Conservation (phyloP, 2,113 vertebrate species). For the Centropristis striata region DNA sequence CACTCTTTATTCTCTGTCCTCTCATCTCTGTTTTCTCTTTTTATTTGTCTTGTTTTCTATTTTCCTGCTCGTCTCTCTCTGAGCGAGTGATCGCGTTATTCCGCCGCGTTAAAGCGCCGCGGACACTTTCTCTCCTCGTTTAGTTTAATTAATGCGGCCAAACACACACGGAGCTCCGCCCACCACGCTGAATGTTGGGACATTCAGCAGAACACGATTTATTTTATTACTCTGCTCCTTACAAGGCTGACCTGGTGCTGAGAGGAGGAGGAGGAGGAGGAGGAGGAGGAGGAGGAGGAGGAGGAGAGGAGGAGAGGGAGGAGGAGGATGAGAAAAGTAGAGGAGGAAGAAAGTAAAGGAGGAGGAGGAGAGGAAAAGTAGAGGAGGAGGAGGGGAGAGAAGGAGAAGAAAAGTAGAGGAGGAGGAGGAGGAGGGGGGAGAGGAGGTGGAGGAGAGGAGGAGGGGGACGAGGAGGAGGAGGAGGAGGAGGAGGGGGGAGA, state of each 20-base stretch:
- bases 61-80: background rate
- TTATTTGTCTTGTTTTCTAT: background rate
- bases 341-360: too few species aligned
- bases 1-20: too few species aligned
- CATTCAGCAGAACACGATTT: constrained; percentile 21
- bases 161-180: background rate
- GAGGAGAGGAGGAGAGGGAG: background rate
- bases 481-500: too few species aligned
- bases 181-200: background rate
- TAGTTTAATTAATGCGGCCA: constrained; percentile 39
- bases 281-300: background rate
- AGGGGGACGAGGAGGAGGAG: too few species aligned
- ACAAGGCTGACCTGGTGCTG: constrained; percentile 38
- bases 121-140: constrained; percentile 28
- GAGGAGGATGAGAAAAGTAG: too few species aligned
- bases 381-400: too few species aligned
- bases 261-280: background rate
- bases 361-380: too few species aligned
- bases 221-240: constrained; percentile 38
- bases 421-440: too few species aligned
- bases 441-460: too few species aligned
- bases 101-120: constrained; percentile 29
- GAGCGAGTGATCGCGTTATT: constrained; percentile 48
- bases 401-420: too few species aligned
- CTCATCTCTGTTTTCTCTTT: background rate